Base-by-base conservation (phyloP, 2,113 vertebrate species). In the Uria lomvia region DNA sequence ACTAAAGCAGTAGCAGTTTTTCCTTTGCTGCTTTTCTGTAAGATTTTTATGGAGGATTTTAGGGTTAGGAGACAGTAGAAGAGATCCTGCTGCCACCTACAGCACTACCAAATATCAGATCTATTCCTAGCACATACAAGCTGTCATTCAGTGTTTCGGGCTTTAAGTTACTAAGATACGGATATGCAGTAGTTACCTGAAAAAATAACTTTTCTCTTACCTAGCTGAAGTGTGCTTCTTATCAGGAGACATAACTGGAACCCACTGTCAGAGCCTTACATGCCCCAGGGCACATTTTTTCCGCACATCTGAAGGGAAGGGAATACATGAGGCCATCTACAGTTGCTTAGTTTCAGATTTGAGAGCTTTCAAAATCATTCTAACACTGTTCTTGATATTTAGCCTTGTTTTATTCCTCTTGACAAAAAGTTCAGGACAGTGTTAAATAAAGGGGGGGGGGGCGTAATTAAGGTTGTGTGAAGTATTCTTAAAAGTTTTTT, bases 51-150 rank as follows among this genome's bases (percentile, higher is more conserved):
- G 47, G 30, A 70, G 24, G 16, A 15, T 89, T 60, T 45, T 50
- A 52, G 55, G 20, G 15, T 74, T 80, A 70, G 45, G 32, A 83
- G 32, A 59, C 15, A 67, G 3, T 40, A 76, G 71, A 78, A 93
- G 84, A 88, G 71, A 66, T 88, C 59, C 55, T 96, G 71, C 78
- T 90, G 85, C 59, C 74, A 79, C 59, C 92, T 90, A 55, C 36
- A 79, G 67, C 62, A 71, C 42, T 47, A 52, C 17, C 38, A 73
- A 55, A 63, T 88, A 70, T 6, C 55, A 68, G 70, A 40, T 38
- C 66, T 77, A 12, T 79, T 90, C 79, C 1, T 5, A 38, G 45
- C 21, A 49, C 9, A 13, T 13, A 6, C 0, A 0, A 32, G 24
- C 53, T 53, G 40, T 47, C 65, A 32, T 85, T 65, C 21, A 43